Percentiles rank a stretch among this genome's conserved stretches.
Conservation (phyloP, 2,113 vertebrate species). For the Neogale vison region DNA sequence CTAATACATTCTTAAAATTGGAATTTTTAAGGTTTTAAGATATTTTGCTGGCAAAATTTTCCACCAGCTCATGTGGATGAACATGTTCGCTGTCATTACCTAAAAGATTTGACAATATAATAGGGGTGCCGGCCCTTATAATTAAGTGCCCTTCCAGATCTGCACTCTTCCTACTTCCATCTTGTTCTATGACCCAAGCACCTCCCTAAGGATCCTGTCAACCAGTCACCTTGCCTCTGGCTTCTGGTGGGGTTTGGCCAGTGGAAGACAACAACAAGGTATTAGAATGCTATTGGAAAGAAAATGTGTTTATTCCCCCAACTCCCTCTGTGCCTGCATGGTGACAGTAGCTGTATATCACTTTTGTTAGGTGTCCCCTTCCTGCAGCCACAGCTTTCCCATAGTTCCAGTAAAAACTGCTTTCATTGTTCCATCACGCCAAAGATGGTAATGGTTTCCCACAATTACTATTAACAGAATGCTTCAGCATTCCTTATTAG, state of each 20-base stretch:
- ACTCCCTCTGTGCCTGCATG: not conserved
- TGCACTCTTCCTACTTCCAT: too few species aligned
- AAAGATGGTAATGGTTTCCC: not conserved
- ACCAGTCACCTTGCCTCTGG: not conserved
- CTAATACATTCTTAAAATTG: not conserved
- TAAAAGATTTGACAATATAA: not conserved
- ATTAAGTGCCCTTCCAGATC: not conserved
- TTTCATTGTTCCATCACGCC: not conserved
- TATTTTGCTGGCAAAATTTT: not conserved
- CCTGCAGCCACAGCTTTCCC: not conserved
- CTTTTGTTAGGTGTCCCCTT: not conserved
- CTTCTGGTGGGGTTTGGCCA: not conserved
- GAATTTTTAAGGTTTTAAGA: not conserved
- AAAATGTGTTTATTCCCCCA: not conserved
- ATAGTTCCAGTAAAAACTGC: not conserved
- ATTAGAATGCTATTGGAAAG: not conserved
- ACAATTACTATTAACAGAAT: not conserved
- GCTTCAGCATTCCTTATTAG: not conserved
- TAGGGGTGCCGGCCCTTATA: not conserved
- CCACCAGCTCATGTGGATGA: not conserved
- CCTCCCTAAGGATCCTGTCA: not conserved
- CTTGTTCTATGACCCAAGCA: not conserved
- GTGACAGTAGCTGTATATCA: not conserved
- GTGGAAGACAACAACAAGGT: not conserved
- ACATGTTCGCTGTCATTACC: not conserved